These are phyloP conservation scores for Trypoxylon attenuatum DNA, from an alignment of 2,888 invertebrate species.

Conservation along the genomic window DNA sequence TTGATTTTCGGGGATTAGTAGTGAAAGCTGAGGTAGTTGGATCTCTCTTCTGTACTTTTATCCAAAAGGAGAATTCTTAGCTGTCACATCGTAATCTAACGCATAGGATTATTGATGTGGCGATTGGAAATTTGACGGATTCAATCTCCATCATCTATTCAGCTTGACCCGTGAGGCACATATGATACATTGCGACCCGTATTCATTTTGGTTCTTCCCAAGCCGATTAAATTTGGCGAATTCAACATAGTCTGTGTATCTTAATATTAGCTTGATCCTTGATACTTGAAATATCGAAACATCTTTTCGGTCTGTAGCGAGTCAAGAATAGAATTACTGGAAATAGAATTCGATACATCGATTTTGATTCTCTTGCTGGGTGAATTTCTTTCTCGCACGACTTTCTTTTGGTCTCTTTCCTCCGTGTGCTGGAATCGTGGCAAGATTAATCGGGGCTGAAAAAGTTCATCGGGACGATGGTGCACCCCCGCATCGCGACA, in stretches of 20 bases:
- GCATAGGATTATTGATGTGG: conserved; percentile 8
- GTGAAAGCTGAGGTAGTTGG: too few species aligned
- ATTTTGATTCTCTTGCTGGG: neutral
- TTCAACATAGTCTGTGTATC: conserved; percentile 30
- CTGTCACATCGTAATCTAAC: too few species aligned
- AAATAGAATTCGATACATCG: conserved; percentile 42
- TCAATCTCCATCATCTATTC: conserved; percentile 20
- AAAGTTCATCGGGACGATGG: neutral
- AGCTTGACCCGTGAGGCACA: conserved; percentile 36
- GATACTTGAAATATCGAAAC: conserved; percentile 35
- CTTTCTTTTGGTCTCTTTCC: neutral
- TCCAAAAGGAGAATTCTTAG: too few species aligned
- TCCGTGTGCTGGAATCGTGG: too few species aligned
- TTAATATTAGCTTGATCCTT: conserved; percentile 52
- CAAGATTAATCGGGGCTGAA: too few species aligned
- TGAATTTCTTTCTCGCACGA: neutral
- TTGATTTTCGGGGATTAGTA: neutral
- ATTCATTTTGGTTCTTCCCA: conserved; percentile 43
- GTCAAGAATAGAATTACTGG: conserved; percentile 23
- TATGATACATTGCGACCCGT: conserved; percentile 51
- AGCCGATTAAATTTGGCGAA: conserved; percentile 43
- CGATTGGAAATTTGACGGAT: conserved; percentile 2
- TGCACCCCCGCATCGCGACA: neutral
- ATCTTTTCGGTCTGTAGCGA: conserved; percentile 20
- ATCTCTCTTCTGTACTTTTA: too few species aligned